Base-by-base conservation (phyloP, 2,888 invertebrate genomes). In the Diaprepes abbreviatus region DNA sequence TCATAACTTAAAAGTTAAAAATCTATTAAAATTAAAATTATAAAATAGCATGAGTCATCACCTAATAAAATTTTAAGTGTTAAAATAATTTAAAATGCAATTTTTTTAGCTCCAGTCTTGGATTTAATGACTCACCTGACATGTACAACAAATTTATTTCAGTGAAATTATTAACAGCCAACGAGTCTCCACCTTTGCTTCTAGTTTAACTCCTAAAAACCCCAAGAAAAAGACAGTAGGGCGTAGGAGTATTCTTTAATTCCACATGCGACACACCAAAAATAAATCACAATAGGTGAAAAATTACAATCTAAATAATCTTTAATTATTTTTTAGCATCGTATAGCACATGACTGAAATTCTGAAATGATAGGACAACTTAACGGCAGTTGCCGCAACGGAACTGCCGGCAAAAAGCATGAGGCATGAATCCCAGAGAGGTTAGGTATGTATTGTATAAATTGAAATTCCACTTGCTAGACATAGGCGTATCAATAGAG, bases 321-420 rank as follows among this genome's bases (percentile, higher is more conserved):
- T 28, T 36, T 38, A 55, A 21, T 55, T 38, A 55, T 12, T 55
- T 55, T 19, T 14, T 38, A 31, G 33, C 24, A 24, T 43, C 38
- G 14, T 52, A 62, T 50, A 52, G 62, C 62, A 62, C 62, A 62
- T 52, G 52, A 62, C 38, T 21, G n/a, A 62, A 62, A 21, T 48
- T 12, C 24, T 52, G n/a, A 50, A 38, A 52, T 4, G 38, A 24
- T 3, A 28, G 55, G 35, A 38, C 38, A 14, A 60, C n/a, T 48
- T 43, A 45, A 48, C 60, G 33, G 36, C 38, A 14, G 38, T 36
- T 16, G 28, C 62, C 62, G 62, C 48, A 9, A 12, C 24, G 50
- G 35, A 62, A 62, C 62, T 60, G 60, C 60, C 60, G 60, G 62
- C 62, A 52, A 50, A 62, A 35, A 50, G 50, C 62, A 62, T 62